phyloP scores from a whole-genome alignment of 2,888 invertebrate species.

The Bombylius discolor region DNA sequence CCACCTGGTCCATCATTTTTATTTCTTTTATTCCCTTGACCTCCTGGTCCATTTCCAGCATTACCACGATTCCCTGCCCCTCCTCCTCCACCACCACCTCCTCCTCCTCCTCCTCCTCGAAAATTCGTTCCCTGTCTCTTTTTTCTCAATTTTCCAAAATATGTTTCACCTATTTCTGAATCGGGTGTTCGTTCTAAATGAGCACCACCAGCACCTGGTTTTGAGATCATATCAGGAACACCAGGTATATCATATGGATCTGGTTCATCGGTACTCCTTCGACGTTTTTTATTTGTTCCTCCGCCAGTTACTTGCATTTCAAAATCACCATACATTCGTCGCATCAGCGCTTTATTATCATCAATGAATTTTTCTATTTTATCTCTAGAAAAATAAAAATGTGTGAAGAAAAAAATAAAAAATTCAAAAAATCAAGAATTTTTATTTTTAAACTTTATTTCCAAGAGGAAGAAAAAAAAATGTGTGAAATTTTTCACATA shows the following conservation, averaged over 20 bases:
- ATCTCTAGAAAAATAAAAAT: slow-evolving; percentile 53
- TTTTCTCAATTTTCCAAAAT: slow-evolving; percentile 42
- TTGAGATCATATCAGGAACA: slow-evolving; percentile 45
- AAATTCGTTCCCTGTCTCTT: slow-evolving; percentile 40
- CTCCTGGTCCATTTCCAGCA: slow-evolving; percentile 1
- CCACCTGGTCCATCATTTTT: slow-evolving; percentile 3
- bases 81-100: slow-evolving; percentile 2
- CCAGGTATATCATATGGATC: slow-evolving; percentile 37
- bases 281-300: slow-evolving; percentile 29
- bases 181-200: slow-evolving; percentile 30
- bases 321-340: slow-evolving; percentile 88
- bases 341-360: slow-evolving; percentile 86
- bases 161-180: slow-evolving; percentile 38
- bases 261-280: slow-evolving; percentile 34
- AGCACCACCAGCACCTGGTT: slow-evolving; percentile 30
- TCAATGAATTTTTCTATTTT: slow-evolving; percentile 85
- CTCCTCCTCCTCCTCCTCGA: slow-evolving; percentile 33
- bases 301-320: slow-evolving; percentile 46
- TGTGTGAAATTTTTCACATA: not conserved
- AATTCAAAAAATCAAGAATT: not conserved
- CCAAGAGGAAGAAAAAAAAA: not conserved
- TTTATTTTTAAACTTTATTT: not conserved
- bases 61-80: slow-evolving; percentile 4
- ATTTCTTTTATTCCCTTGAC: slow-evolving; percentile 4
- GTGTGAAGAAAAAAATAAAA: not conserved